Conservation (phyloP, 2,888 invertebrate genomes). For the Anaspis maculata region DNA sequence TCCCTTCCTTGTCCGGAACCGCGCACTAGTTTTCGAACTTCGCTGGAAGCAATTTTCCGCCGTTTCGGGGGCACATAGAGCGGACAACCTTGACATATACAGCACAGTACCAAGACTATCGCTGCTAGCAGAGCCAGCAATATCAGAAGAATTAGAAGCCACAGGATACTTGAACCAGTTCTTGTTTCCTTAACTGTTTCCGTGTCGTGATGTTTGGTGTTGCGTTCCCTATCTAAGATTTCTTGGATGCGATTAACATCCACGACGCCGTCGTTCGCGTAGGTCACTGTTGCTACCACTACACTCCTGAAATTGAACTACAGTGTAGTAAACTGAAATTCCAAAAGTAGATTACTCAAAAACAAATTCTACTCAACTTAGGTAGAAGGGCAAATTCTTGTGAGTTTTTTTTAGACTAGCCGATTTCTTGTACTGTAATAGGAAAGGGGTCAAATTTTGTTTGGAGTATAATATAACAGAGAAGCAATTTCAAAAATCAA, state of each 20-base stretch:
- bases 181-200: constrained; percentile 15
- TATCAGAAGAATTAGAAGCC: constrained; percentile 70
- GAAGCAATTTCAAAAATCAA: too few species aligned
- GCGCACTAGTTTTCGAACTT: constrained; percentile 66
- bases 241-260: constrained; percentile 66
- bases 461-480: too few species aligned
- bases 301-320: constrained; percentile 63
- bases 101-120: constrained; percentile 67
- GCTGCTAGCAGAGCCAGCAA: constrained; percentile 65
- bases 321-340: too few species aligned
- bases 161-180: constrained; percentile 54
- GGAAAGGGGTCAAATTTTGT: too few species aligned
- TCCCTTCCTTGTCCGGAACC: constrained; percentile 53
- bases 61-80: constrained; percentile 69
- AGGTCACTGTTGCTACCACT: constrained; percentile 62
- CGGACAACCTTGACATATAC: constrained; percentile 79
- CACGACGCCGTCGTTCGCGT: constrained; percentile 52
- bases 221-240: constrained; percentile 35
- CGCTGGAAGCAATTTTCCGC: constrained; percentile 66
- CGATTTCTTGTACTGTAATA: too few species aligned
- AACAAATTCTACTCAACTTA: too few species aligned
- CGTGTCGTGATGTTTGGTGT: constrained; percentile 5
- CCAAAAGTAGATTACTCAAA: too few species aligned
- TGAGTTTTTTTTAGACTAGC: too few species aligned
- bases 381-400: too few species aligned